These are phyloP conservation scores for Cheirogaleus medius DNA, from an alignment of 2,113 vertebrate species.

Conservation along the genomic window DNA sequence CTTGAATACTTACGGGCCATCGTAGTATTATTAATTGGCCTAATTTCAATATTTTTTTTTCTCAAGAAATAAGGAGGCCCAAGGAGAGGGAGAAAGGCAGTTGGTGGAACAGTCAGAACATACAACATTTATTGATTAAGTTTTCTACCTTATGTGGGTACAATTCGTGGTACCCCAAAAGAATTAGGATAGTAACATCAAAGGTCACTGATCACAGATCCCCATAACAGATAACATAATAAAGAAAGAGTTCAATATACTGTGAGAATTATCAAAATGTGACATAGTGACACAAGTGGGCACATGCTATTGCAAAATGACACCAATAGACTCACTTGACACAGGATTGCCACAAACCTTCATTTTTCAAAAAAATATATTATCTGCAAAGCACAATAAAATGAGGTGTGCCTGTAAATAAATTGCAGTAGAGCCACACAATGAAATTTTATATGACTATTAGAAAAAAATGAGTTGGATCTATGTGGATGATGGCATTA, in stretches of 20 bases:
- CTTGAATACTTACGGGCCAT: background rate
- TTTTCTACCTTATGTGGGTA: background rate
- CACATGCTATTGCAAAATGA: background rate
- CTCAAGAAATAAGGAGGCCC: background rate
- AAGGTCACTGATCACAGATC: background rate
- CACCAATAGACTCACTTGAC: background rate
- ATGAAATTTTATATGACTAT: background rate
- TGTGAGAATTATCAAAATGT: background rate
- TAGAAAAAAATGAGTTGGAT: conserved; percentile 5
- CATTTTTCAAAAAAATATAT: background rate
- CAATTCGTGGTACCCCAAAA: background rate
- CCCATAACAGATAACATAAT: background rate
- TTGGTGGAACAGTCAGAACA: background rate
- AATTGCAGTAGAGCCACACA: background rate
- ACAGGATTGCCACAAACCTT: background rate
- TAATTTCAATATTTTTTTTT: background rate
- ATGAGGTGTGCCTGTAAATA: background rate
- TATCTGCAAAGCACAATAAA: background rate
- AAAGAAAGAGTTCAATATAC: background rate
- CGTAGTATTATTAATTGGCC: background rate
- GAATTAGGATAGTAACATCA: background rate
- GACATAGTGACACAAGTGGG: background rate
- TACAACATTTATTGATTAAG: background rate
- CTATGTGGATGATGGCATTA: background rate
- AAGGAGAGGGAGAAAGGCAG: background rate